These are phyloP conservation scores for Ostrea edulis DNA, from an alignment of 1,140 invertebrate species.

Conservation along the genomic window DNA sequence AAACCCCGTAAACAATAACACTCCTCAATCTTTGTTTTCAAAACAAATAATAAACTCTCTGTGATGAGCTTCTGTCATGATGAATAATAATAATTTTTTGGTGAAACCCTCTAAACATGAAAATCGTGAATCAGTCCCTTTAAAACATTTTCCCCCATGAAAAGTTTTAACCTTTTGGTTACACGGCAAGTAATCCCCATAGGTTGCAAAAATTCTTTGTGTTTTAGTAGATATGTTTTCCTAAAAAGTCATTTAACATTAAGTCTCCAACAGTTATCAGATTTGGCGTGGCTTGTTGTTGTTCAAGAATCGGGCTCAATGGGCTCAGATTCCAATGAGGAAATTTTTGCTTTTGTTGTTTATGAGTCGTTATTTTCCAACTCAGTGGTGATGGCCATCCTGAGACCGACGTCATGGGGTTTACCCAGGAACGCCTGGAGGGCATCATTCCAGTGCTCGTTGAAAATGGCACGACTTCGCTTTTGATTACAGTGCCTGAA, in stretches of 20 bases:
- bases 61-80: too few relatives aligned
- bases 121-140: too few relatives aligned
- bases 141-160: too few relatives aligned
- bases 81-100: too few relatives aligned
- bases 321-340: neutral
- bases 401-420: neutral
- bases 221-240: conserved; percentile 4
- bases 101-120: too few relatives aligned
- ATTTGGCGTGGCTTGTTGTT: neutral
- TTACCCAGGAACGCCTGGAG: neutral
- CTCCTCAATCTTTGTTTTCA: too few relatives aligned
- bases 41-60: too few relatives aligned
- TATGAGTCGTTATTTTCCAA: neutral
- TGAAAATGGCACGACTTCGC: neutral
- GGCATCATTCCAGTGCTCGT: neutral
- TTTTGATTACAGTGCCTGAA: neutral
- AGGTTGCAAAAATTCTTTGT: too few relatives aligned
- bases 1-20: too few relatives aligned
- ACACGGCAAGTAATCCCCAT: too few relatives aligned
- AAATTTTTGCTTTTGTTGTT: neutral
- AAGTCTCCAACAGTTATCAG: neutral
- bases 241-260: neutral
- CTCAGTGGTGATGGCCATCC: neutral
- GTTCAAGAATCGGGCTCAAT: neutral
- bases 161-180: too few relatives aligned